Percentiles rank a stretch among this genome's conserved stretches.
Evolutionary conservation across 2,797 vertebrate species (phyloP).

Genomic region (Tokudaia tokunoshimensis): DNA sequence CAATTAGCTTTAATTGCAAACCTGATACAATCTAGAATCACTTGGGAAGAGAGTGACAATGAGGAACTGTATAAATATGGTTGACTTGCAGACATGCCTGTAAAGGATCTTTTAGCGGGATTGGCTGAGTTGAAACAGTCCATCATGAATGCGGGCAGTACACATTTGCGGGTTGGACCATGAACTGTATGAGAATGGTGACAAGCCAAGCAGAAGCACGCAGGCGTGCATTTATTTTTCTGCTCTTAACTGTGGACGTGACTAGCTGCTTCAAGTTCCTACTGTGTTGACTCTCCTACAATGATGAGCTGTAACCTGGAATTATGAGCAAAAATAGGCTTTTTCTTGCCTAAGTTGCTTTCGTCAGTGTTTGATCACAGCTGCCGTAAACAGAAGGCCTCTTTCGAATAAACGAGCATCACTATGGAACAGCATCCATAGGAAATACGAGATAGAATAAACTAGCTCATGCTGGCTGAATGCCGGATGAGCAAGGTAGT

Average conservation of each 20-base stretch:
- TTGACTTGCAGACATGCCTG: neutral
- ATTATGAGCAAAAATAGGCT: neutral
- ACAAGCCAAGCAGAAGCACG: neutral
- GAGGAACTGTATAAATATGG: neutral
- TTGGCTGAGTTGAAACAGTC: neutral
- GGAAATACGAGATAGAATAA: constrained; percentile 46
- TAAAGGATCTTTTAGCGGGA: neutral
- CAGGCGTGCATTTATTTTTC: neutral
- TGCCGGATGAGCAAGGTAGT: neutral
- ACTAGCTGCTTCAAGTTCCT: neutral
- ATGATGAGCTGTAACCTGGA: neutral
- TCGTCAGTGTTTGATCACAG: neutral
- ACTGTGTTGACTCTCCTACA: neutral
- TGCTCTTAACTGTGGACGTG: neutral
- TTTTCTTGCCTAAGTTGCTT: neutral
- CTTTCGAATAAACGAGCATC: neutral
- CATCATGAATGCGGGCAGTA: neutral
- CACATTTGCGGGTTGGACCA: neutral
- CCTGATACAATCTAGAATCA: neutral
- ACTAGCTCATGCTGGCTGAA: neutral
- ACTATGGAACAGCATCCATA: neutral
- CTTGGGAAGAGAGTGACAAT: neutral
- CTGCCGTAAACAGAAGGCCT: neutral
- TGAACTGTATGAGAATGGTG: neutral
- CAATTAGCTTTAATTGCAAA: neutral